Evolutionary conservation across 2,113 vertebrate species (phyloP), one percentile per base, ranked within the genome.

Genomic region (Halichoeres trimaculatus): DNA sequence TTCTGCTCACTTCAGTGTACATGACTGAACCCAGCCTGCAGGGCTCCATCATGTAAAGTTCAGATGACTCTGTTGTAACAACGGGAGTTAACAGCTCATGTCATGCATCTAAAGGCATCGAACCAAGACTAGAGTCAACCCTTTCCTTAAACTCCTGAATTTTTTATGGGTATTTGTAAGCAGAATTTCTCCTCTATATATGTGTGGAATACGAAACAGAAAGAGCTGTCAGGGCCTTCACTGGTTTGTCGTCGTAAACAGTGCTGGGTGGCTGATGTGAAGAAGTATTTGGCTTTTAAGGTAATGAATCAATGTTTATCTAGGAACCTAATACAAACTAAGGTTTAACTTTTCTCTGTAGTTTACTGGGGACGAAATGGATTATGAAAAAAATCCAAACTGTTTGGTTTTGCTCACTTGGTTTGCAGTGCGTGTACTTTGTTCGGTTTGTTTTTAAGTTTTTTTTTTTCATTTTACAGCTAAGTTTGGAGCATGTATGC

Each of bases 31-130:
- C 7, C 16, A 34, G 41, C 52, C 38, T 34, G 16, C 30, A 22
- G 36, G 64, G 26, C 36, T 53, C 9, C 6, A 10, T 58, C 62
- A 68, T 48, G 38, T 41, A 4, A 76, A 65, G 56, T 67, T 80
- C 34, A 58, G 10, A 8, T 35, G 35, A 0, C 48, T 3, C 48
- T 3, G 10, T 43, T 24, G 26, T 4, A 16, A 45, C 10, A 55
- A 38, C 53, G 3, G 4, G 17, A 56, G 38, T 12, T 26, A 63
- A 13, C 35, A 11, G 43, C 35, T 58, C 41, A n/a, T 24, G 38
- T 22, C 38, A 10, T 59, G 19, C 12, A 40, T 54, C n/a, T 23
- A 56, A 34, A 77, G 43, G 16, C 16, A 36, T 24, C 2, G 1
- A 34, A 30, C 16, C 9, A 16, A 26, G 11, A 26, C 10, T 26